phyloP scores from a whole-genome alignment of 2,113 vertebrate genomes.

The Propithecus coquereli region DNA sequence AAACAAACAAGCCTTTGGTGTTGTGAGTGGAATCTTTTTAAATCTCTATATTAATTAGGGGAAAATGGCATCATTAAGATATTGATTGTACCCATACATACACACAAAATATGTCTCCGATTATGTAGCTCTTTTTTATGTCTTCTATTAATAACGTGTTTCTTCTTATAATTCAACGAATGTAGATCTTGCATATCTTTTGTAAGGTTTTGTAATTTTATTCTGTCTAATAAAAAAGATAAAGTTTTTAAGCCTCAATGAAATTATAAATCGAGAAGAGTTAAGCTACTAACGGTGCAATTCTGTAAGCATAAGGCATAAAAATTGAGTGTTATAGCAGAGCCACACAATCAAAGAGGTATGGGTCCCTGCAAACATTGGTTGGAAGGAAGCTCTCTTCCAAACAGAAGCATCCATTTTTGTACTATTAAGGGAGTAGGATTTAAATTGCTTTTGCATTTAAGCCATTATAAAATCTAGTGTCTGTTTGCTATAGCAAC shows the following conservation, averaged over 20 bases:
- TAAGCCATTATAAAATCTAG: neutral
- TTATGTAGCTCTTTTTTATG: neutral
- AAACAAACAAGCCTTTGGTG: neutral
- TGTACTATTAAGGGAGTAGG: neutral
- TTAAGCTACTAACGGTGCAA: neutral
- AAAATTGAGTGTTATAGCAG: rapidly evolving
- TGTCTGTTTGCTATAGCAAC: neutral
- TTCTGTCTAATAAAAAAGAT: neutral
- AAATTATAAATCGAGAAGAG: neutral
- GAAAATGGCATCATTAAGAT: neutral
- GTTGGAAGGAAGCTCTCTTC: neutral
- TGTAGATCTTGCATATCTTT: neutral
- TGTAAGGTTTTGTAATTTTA: too few relatives aligned
- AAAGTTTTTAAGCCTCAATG: neutral
- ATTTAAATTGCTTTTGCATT: neutral
- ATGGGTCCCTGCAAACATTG: rapidly evolving
- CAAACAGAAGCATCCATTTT: neutral
- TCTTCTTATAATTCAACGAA: neutral
- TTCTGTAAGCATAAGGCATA: neutral
- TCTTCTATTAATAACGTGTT: neutral
- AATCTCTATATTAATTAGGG: neutral
- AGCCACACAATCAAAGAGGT: neutral
- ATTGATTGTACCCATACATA: neutral
- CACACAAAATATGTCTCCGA: neutral
- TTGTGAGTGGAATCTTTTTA: neutral